Percentiles rank a stretch among this genome's conserved stretches.
Conservation (phyloP, 2,797 vertebrate genomes). For the Tokudaia muenninki region DNA sequence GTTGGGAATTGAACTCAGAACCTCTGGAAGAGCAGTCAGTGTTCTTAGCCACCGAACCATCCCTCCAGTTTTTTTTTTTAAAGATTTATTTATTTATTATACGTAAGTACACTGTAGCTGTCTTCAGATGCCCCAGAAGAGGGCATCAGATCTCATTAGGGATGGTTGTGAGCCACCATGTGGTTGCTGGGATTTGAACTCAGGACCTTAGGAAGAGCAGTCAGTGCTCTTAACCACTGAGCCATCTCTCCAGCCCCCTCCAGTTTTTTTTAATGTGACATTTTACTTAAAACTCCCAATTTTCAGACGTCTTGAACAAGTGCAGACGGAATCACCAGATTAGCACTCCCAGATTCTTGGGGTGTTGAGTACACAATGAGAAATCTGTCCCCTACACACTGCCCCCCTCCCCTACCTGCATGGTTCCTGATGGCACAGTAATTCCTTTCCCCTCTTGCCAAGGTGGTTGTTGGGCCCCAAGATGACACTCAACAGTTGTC, state of each 20-base stretch:
- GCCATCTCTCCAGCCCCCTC: background rate
- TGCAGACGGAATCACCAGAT: background rate
- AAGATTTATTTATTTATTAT: no score
- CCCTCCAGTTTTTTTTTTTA: background rate
- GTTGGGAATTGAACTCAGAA: background rate
- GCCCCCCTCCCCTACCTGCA: background rate
- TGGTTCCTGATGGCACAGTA: background rate
- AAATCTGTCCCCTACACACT: background rate
- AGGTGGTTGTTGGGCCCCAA: background rate
- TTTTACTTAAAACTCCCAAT: conserved; percentile 5
- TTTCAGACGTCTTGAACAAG: background rate
- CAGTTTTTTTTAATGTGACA: background rate
- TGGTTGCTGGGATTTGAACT: background rate
- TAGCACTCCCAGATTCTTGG: background rate
- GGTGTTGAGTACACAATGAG: background rate
- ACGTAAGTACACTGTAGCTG: no score
- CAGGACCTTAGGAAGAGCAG: background rate
- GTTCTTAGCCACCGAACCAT: background rate
- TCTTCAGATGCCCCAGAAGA: background rate
- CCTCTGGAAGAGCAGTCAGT: background rate
- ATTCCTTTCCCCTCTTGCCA: background rate
- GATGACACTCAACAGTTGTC: background rate
- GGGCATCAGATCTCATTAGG: background rate
- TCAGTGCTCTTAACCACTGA: background rate
- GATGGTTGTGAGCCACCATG: background rate